phyloP scores from a whole-genome alignment of 2,113 vertebrate species.

The Sinocyclocheilus anshuiensis region DNA sequence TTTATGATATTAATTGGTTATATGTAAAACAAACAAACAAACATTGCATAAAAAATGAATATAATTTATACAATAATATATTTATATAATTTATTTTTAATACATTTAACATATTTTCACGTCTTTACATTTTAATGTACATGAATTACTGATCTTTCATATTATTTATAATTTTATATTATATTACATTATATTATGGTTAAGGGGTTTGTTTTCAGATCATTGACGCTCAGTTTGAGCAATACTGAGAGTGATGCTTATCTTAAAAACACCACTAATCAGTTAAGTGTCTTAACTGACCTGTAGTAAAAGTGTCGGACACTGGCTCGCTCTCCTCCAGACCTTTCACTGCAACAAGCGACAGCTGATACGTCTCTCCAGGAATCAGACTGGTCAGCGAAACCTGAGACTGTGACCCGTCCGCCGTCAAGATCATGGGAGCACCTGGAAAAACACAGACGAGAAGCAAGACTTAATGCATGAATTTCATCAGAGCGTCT shows the following conservation, averaged over 20 bases:
- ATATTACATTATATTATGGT: background rate
- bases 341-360: slow-evolving; percentile 83
- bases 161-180: too few relatives aligned
- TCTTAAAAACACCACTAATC: background rate
- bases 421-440: slow-evolving; percentile 75
- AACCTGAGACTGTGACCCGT: slow-evolving; percentile 77
- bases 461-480: background rate
- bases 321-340: slow-evolving; percentile 89
- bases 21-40: too few relatives aligned
- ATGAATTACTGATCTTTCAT: too few relatives aligned
- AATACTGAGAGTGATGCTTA: background rate
- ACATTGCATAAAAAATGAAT: too few relatives aligned
- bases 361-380: slow-evolving; percentile 83
- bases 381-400: slow-evolving; percentile 80
- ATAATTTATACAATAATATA: too few relatives aligned
- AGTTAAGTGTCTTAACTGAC: slow-evolving; percentile 51
- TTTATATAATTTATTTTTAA: too few relatives aligned
- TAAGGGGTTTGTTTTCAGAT: background rate
- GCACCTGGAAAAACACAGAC: slow-evolving; percentile 69
- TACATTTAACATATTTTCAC: too few relatives aligned
- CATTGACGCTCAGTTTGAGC: background rate
- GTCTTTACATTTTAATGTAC: too few relatives aligned
- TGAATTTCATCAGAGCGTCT: background rate
- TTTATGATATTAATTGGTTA: too few relatives aligned
- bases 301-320: slow-evolving; percentile 84